phyloP scores from a whole-genome alignment of 1,140 invertebrate genomes.

The Leptonema lineaticorne region DNA sequence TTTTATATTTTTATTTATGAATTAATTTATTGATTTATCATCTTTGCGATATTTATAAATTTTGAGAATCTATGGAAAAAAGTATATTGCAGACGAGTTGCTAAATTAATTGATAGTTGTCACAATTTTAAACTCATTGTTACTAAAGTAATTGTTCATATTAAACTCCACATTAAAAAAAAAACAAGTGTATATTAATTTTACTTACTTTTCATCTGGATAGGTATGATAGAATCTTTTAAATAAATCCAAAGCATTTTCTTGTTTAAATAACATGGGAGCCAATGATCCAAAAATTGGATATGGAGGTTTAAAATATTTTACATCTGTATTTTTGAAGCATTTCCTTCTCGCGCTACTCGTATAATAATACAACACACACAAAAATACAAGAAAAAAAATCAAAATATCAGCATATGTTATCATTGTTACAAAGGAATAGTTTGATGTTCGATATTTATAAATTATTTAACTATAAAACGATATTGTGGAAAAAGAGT shows the following conservation, averaged over 20 bases:
- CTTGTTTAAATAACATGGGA: neutral
- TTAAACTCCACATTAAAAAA: neutral
- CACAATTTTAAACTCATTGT: neutral
- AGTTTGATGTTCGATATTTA: neutral
- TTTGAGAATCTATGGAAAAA: neutral
- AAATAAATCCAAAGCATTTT: neutral
- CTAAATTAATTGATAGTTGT: too few species aligned
- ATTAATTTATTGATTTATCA: neutral
- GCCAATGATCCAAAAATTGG: conserved; percentile 1
- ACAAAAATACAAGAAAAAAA: neutral
- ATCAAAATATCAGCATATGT: neutral
- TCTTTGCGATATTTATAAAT: neutral
- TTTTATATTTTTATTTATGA: neutral
- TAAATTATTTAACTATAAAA: neutral
- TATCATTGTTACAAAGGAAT: neutral
- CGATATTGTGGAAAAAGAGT: neutral
- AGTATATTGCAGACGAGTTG: too few species aligned
- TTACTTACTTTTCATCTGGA: conserved; percentile 20
- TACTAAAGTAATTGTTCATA: neutral
- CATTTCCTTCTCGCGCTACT: neutral
- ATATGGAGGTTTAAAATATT: neutral
- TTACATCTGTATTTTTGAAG: conserved; percentile 7
- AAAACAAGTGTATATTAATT: neutral
- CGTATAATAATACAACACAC: neutral
- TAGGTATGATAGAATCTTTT: neutral